phyloP scores from a whole-genome alignment of 2,113 vertebrate species.

The Beaufortia kweichowensis region DNA sequence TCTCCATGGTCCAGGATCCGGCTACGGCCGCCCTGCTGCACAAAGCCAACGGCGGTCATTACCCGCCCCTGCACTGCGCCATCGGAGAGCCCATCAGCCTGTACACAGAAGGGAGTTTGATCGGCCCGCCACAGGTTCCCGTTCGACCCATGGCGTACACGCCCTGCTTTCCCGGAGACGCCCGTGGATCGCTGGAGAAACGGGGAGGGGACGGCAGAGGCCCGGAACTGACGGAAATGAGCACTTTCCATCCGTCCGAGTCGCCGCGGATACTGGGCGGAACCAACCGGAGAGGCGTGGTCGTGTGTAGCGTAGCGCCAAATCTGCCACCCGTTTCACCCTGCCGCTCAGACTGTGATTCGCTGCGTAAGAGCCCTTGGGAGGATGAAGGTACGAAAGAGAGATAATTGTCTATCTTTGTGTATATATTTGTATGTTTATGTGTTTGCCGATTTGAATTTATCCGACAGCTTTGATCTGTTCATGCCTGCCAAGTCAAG shows the following conservation, averaged over 20 bases:
- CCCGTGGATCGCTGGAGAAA: constrained; percentile 86
- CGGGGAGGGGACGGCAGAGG: constrained; percentile 79
- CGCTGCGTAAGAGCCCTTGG: constrained; percentile 89
- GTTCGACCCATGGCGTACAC: constrained; percentile 96
- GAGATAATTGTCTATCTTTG: constrained; percentile 1
- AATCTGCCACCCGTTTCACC: constrained; percentile 88
- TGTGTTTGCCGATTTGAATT: constrained; percentile 24
- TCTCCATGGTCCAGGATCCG: constrained; percentile 91
- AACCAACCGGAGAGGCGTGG: constrained; percentile 84
- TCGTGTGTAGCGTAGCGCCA: constrained; percentile 95
- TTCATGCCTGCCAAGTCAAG: constrained; percentile 5
- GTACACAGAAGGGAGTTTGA: constrained; percentile 53
- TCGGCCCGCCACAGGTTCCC: constrained; percentile 87
- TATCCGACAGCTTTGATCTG: constrained; percentile 21
- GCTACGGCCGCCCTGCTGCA: constrained; percentile 90
- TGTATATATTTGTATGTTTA: background rate
- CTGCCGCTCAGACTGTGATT: constrained; percentile 91
- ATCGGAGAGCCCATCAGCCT: constrained; percentile 83
- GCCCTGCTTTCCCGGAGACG: constrained; percentile 91
- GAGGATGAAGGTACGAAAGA: constrained; percentile 82
- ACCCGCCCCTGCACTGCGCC: constrained; percentile 80
- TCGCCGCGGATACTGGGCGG: constrained; percentile 85
- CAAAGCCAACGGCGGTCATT: constrained; percentile 90
- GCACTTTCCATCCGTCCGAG: constrained; percentile 87
- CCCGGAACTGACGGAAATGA: constrained; percentile 92